Evolutionary conservation across 2,888 invertebrate genomes (phyloP).

Genomic region (Brachyptera risi): DNA sequence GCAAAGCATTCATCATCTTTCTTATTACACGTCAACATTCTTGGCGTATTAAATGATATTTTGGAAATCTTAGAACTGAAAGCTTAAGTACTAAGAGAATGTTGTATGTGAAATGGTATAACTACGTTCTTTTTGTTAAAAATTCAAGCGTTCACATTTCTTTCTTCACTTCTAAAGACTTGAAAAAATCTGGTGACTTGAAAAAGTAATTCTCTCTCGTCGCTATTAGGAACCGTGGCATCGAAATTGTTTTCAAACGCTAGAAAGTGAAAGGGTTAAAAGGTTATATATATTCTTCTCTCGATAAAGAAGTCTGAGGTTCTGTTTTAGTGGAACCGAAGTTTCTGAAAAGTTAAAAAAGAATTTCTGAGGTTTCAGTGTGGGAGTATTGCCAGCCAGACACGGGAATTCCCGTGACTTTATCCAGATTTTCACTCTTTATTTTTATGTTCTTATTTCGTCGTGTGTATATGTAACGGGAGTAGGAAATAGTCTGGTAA

Average conservation of each 20-base stretch:
- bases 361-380: not conserved
- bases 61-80: too few species aligned
- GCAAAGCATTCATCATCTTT: too few species aligned
- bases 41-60: too few species aligned
- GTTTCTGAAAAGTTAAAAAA: not conserved
- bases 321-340: not conserved
- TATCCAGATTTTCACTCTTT: not conserved
- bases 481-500: not conserved
- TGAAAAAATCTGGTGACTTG: not conserved
- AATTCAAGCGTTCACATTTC: too few species aligned
- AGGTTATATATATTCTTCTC: not conserved
- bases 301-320: not conserved
- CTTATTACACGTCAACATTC: too few species aligned
- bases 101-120: too few species aligned
- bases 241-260: slow-evolving; percentile 6
- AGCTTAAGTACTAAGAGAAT: too few species aligned
- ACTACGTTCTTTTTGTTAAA: too few species aligned
- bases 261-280: not conserved
- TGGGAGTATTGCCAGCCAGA: slow-evolving; percentile 6
- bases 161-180: too few species aligned
- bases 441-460: not conserved
- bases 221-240: not conserved
- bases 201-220: not conserved
- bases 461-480: not conserved
- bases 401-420: slow-evolving; percentile 1